These are phyloP conservation scores for Ceuthmochares aereus DNA, from an alignment of 2,113 vertebrate genomes.

Conservation along the genomic window DNA sequence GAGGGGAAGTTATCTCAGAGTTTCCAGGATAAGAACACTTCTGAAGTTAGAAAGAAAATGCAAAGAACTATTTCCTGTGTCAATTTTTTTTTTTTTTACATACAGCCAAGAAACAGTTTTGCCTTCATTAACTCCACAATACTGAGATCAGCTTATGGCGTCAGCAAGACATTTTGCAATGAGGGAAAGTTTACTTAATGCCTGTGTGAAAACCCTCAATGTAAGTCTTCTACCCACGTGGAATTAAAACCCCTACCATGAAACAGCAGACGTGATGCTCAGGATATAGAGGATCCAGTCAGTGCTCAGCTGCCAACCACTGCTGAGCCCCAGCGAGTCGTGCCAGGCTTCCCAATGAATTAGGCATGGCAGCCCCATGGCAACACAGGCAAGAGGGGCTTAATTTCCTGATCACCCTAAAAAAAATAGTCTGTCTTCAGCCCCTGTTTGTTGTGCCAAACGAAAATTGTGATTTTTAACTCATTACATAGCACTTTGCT, in stretches of 20 bases:
- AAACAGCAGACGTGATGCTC: accelerated
- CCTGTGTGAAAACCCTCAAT: not conserved
- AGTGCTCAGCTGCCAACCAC: not conserved
- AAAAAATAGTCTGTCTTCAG: not conserved
- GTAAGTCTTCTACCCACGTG: accelerated
- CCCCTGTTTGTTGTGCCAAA: too few species aligned
- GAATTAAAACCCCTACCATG: not conserved
- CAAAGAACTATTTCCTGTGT: not conserved
- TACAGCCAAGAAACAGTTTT: not conserved
- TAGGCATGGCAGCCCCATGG: accelerated
- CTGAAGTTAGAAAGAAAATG: not conserved
- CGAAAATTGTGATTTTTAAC: not conserved
- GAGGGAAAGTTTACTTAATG: not conserved
- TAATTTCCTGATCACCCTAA: not conserved
- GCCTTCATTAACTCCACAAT: not conserved
- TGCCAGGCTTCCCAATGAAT: not conserved
- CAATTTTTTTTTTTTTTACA: not conserved
- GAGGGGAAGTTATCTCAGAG: not conserved
- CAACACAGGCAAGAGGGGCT: not conserved
- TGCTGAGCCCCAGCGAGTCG: accelerated
- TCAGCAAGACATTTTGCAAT: not conserved
- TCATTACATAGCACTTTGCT: not conserved
- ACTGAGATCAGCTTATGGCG: not conserved
- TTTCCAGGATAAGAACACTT: not conserved
- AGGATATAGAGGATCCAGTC: accelerated